Conservation (phyloP, 2,113 vertebrate species). For the Platichthys flesus region DNA sequence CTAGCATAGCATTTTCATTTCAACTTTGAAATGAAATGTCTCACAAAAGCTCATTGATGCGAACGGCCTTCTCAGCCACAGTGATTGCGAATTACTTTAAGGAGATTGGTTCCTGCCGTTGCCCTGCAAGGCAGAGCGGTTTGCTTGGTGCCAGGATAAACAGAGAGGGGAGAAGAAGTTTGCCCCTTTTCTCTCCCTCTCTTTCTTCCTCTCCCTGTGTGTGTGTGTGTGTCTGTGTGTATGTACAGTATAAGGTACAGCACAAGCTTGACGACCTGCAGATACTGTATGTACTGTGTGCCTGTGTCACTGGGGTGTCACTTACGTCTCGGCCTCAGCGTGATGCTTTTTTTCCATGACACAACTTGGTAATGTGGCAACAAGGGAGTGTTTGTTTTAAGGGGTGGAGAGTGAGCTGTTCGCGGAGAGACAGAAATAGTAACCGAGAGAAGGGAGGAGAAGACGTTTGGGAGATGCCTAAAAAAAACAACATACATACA, state of each 20-base stretch:
- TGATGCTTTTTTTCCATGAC: slow-evolving; percentile 67
- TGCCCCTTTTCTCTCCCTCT: slow-evolving; percentile 2
- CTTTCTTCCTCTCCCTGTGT: neutral
- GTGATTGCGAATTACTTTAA: slow-evolving; percentile 71
- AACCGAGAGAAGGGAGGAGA: neutral
- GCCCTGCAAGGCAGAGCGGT: slow-evolving; percentile 43
- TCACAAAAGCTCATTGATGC: slow-evolving; percentile 65
- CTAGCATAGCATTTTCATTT: slow-evolving; percentile 42
- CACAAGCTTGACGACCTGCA: slow-evolving; percentile 13
- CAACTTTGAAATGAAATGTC: slow-evolving; percentile 59
- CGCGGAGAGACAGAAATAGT: slow-evolving; percentile 42
- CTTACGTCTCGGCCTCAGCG: slow-evolving; percentile 12
- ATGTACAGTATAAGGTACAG: slow-evolving; percentile 20
- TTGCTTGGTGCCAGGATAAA: slow-evolving; percentile 63
- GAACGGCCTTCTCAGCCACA: slow-evolving; percentile 62
- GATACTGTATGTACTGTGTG: slow-evolving; percentile 13
- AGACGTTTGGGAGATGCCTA: neutral
- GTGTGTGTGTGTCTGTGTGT: neutral
- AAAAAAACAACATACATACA: neutral
- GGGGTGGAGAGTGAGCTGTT: slow-evolving; percentile 20
- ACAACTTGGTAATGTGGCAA: slow-evolving; percentile 43
- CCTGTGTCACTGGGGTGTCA: slow-evolving; percentile 11
- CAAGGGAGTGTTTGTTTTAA: slow-evolving; percentile 64
- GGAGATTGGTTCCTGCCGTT: slow-evolving; percentile 69
- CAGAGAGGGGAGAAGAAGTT: slow-evolving; percentile 28